Evolutionary conservation across 2,113 vertebrate genomes (phyloP).

Genomic region (Mesitornis unicolor): DNA sequence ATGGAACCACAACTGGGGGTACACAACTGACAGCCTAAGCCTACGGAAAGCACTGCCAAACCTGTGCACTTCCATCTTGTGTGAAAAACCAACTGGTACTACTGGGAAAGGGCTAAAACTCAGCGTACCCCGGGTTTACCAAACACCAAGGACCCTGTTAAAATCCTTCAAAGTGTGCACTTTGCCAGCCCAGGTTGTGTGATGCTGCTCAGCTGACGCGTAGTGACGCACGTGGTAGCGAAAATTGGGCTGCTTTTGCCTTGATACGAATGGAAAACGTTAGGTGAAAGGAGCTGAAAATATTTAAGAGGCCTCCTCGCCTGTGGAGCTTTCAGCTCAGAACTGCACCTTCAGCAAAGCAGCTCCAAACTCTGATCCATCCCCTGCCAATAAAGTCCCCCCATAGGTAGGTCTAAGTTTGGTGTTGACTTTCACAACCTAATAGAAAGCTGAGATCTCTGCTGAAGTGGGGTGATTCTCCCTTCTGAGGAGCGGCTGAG

Average conservation of each 20-base stretch:
- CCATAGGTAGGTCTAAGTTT: background rate
- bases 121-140: background rate
- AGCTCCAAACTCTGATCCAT: background rate
- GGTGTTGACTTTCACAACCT: background rate
- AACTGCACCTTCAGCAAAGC: background rate
- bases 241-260: background rate
- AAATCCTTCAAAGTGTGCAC: background rate
- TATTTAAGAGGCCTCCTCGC: background rate
- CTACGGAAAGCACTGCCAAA: no score
- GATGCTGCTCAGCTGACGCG: background rate
- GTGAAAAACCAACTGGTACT: background rate
- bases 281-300: background rate
- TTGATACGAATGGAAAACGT: background rate
- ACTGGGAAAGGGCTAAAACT: no score
- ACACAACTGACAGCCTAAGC: fast-evolving
- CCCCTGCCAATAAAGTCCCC: background rate
- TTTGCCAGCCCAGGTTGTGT: background rate
- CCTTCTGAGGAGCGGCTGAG: no score
- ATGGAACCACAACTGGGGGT: background rate
- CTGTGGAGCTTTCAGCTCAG: background rate
- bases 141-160: background rate
- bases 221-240: background rate
- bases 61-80: fast-evolving
- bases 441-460: background rate
- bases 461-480: no score